phyloP scores from a whole-genome alignment of 2,888 invertebrate species.

The Polymixis flavicincta region DNA sequence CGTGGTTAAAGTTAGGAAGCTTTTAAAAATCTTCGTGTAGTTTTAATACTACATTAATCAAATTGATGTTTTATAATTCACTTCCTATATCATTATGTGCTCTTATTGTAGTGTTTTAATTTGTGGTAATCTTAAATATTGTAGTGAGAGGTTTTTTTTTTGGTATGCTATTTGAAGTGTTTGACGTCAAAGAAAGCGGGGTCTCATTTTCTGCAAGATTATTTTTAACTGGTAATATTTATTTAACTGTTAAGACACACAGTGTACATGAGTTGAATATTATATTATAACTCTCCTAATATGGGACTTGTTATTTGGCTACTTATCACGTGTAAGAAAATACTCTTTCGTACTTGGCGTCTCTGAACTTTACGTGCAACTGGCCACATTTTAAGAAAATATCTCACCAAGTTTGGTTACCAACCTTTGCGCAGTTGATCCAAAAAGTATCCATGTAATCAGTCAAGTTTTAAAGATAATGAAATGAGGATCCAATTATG shows the following conservation, averaged over 20 bases:
- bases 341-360: constrained; percentile 18
- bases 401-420: constrained; percentile 45
- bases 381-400: constrained; percentile 53
- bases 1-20: constrained; percentile 53
- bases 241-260: too few relatives aligned
- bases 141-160: background rate
- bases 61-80: constrained; percentile 8
- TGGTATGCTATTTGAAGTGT: background rate
- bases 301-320: constrained; percentile 17
- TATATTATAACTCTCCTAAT: background rate
- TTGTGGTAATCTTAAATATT: background rate
- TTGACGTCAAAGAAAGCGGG: background rate
- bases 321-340: constrained; percentile 22
- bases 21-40: constrained; percentile 47
- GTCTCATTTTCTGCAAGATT: too few relatives aligned
- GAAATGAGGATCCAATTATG: constrained; percentile 35
- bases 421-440: constrained; percentile 45
- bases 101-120: constrained; percentile 10
- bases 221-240: too few relatives aligned
- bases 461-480: constrained; percentile 47
- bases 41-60: constrained; percentile 10
- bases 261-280: background rate
- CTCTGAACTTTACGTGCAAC: constrained; percentile 55
- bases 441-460: constrained; percentile 37
- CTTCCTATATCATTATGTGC: constrained; percentile 38